A percentile compares a stretch with the other conserved stretches of the same genome.
These are phyloP conservation scores for Emmelina monodactyla DNA, from an alignment of 2,888 invertebrate genomes.

Conservation along the genomic window DNA sequence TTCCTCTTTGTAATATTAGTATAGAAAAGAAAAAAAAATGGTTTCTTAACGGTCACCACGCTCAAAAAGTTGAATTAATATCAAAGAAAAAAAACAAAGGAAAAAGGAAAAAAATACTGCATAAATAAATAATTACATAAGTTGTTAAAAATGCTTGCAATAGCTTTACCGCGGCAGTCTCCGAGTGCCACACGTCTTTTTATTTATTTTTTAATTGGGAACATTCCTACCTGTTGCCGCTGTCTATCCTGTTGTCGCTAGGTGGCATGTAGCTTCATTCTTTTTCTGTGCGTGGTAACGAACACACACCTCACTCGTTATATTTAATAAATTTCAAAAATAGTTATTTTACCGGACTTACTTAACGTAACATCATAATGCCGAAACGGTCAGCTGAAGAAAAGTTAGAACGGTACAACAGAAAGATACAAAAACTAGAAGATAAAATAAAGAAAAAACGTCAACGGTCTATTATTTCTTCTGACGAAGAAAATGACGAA, in stretches of 20 bases:
- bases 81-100: too few relatives aligned
- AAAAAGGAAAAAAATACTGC: too few relatives aligned
- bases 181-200: too few relatives aligned
- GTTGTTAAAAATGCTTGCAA: too few relatives aligned
- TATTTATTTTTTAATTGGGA: background rate
- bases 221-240: background rate
- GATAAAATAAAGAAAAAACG: background rate
- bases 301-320: background rate
- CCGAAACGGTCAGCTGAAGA: constrained; percentile 7
- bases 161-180: too few relatives aligned
- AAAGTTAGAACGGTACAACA: background rate
- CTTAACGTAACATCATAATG: background rate
- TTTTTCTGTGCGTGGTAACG: constrained; percentile 9
- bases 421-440: constrained; percentile 2
- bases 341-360: background rate
- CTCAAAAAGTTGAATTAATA: too few relatives aligned
- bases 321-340: background rate
- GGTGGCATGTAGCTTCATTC: constrained; percentile 4
- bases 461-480: background rate
- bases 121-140: too few relatives aligned
- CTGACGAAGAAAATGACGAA: background rate
- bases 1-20: too few relatives aligned
- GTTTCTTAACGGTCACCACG: too few relatives aligned
- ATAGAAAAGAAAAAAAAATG: too few relatives aligned
- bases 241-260: background rate